Evolutionary conservation across 2,888 invertebrate genomes (phyloP).

Genomic region (Molanna angustata): DNA sequence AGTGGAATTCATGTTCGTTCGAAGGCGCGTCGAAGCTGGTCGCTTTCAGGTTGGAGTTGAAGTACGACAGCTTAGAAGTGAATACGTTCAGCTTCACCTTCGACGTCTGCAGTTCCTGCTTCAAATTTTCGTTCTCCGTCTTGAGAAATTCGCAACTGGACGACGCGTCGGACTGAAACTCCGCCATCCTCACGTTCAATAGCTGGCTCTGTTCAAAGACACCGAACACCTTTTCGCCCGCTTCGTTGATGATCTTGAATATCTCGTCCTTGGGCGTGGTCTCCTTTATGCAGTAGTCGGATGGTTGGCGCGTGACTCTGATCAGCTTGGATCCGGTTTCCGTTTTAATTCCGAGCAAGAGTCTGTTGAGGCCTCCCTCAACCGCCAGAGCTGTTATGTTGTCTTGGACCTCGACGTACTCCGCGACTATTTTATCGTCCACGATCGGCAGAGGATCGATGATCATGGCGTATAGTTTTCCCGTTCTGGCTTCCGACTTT

Average conservation of each 20-base stretch:
- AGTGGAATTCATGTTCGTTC: neutral
- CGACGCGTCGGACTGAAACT: no score
- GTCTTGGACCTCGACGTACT: constrained; percentile 15
- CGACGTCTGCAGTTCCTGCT: neutral
- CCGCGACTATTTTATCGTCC: constrained; percentile 14
- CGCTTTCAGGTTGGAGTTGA: neutral
- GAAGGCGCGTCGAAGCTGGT: neutral
- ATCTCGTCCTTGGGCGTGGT: constrained; percentile 9
- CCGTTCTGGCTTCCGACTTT: neutral
- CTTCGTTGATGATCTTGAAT: constrained; percentile 5
- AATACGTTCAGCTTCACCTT: neutral
- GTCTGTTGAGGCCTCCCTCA: constrained; percentile 9
- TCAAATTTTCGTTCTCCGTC: neutral
- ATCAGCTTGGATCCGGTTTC: constrained; percentile 15
- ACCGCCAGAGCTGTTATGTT: constrained; percentile 21
- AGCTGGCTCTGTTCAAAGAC: constrained; percentile 12
- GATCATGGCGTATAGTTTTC: constrained; percentile 14
- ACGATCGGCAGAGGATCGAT: constrained; percentile 9
- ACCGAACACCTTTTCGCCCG: constrained; percentile 5
- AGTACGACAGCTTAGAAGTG: neutral
- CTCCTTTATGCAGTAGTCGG: constrained; percentile 9
- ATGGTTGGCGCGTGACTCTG: constrained; percentile 7
- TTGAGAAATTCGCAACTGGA: neutral
- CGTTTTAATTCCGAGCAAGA: constrained; percentile 15
- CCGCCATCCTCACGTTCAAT: constrained; percentile 1